Conservation (phyloP, 2,113 vertebrate species). For the crab-eating macaque (Macaca fascicularis) region T2T-MFA8v1.1 NC_088380.1:17783001-17783500, state of each 20-base stretch:
- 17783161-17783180: background rate
- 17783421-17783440: no score
- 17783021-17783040: background rate
- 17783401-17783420: fast-evolving
- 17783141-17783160: background rate
- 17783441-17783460: fast-evolving
- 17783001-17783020: no score
- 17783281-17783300: background rate
- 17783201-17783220: background rate
- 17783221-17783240: background rate
- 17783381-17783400: background rate
- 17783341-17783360: background rate
- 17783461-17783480: background rate
- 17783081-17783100: background rate
- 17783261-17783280: background rate
- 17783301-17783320: background rate
- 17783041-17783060: background rate
- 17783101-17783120: no score
- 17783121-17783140: no score
- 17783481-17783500: background rate
- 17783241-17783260: background rate
- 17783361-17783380: background rate
- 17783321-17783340: background rate
- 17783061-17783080: background rate
- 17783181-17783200: background rate